These are phyloP conservation scores for Malthinus seriepunctatus DNA, from an alignment of 2,888 invertebrate species.

Conservation along the genomic window DNA sequence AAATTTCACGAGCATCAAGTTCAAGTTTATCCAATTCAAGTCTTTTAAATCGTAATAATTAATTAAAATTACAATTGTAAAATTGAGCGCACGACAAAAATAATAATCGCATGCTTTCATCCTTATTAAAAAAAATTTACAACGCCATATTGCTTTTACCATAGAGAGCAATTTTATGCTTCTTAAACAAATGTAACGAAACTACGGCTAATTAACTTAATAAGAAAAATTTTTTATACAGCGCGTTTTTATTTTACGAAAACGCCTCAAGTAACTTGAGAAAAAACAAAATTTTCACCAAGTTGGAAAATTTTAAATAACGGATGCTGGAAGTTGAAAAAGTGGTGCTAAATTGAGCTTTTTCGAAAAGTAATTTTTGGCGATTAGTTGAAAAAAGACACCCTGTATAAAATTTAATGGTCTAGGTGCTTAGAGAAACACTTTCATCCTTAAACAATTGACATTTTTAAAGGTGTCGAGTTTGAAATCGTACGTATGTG, in stretches of 20 bases:
- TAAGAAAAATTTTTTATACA: neutral
- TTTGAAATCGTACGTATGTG: neutral
- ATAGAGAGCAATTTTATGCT: constrained; percentile 11
- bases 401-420: neutral
- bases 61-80: too few species aligned
- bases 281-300: too few species aligned
- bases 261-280: too few species aligned
- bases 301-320: too few species aligned
- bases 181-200: constrained; percentile 13
- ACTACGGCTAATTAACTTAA: constrained; percentile 8
- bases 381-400: neutral
- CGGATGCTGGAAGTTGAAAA: too few species aligned
- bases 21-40: neutral
- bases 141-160: neutral
- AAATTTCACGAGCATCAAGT: neutral
- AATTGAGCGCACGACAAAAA: too few species aligned
- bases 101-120: constrained; percentile 10
- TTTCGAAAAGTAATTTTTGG: too few species aligned
- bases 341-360: too few species aligned
- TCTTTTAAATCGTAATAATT: neutral
- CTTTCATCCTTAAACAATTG: neutral
- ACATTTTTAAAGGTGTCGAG: neutral
- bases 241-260: too few species aligned
- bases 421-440: constrained; percentile 2
- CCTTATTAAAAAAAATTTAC: constrained; percentile 1